Conservation (phyloP, 2,113 vertebrate species). For the Hystrix brachyura region DNA sequence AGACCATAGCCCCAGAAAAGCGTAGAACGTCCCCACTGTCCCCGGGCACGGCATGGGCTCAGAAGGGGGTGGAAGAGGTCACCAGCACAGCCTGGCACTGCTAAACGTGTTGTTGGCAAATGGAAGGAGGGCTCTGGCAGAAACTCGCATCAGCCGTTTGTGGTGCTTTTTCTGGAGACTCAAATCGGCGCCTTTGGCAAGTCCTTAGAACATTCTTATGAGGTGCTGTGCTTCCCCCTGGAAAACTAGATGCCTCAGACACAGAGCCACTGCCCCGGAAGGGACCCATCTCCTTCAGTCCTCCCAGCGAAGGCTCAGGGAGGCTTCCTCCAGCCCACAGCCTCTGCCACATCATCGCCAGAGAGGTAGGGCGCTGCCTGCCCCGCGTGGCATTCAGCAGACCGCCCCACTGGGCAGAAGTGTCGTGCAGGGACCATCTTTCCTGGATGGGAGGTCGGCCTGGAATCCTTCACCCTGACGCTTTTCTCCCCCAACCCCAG, state of each 20-base stretch:
- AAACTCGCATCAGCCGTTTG: rapidly evolving
- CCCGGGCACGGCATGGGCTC: not conserved
- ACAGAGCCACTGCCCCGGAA: not conserved
- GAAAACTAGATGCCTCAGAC: not conserved
- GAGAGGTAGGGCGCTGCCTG: not conserved
- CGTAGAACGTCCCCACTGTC: not conserved
- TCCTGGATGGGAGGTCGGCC: not conserved
- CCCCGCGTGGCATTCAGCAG: not conserved
- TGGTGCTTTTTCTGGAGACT: not conserved
- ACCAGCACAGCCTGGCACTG: not conserved
- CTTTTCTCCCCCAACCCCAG: not conserved
- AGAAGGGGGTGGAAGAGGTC: no score
- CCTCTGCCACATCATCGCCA: not conserved
- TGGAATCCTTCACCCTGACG: not conserved
- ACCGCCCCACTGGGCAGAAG: not conserved
- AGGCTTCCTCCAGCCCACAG: not conserved
- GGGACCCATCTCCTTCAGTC: not conserved
- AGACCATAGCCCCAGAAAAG: not conserved
- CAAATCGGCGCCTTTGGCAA: not conserved
- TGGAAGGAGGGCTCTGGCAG: rapidly evolving
- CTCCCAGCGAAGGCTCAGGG: not conserved
- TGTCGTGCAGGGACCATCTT: no score
- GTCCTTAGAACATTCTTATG: not conserved
- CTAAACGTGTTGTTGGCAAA: not conserved
- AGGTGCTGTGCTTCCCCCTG: not conserved